Conservation (phyloP, 2,113 vertebrate species). For the Seriola rivoliana region DNA sequence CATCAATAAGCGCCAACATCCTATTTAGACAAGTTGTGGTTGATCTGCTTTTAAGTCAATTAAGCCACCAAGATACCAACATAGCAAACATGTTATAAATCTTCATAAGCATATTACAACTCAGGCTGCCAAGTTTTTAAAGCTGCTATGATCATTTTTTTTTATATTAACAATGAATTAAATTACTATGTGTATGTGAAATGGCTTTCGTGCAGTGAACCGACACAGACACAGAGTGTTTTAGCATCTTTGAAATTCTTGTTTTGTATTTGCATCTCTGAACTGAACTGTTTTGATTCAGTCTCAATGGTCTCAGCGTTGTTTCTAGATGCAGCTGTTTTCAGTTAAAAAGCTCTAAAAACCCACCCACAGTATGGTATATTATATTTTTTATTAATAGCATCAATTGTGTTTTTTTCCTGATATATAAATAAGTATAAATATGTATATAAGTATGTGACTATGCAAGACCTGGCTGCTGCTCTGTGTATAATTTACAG, state of each 20-base stretch:
- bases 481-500: too few relatives aligned
- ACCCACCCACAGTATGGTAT: background rate
- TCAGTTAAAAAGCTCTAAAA: background rate
- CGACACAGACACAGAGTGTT: background rate
- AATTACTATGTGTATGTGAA: background rate
- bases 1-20: background rate
- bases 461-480: too few relatives aligned
- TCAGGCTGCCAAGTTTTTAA: background rate
- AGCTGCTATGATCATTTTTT: background rate
- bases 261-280: background rate
- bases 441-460: too few relatives aligned
- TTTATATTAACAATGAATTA: background rate
- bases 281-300: background rate
- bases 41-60: background rate
- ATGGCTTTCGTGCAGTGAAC: background rate
- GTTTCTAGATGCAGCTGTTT: too few relatives aligned
- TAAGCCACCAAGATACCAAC: background rate
- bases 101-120: background rate
- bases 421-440: too few relatives aligned
- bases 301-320: background rate
- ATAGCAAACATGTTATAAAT: background rate
- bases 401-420: background rate
- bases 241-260: background rate
- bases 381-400: background rate
- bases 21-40: background rate